phyloP scores from a whole-genome alignment of 2,797 vertebrate genomes.

The Neomorphus geoffroyi region DNA sequence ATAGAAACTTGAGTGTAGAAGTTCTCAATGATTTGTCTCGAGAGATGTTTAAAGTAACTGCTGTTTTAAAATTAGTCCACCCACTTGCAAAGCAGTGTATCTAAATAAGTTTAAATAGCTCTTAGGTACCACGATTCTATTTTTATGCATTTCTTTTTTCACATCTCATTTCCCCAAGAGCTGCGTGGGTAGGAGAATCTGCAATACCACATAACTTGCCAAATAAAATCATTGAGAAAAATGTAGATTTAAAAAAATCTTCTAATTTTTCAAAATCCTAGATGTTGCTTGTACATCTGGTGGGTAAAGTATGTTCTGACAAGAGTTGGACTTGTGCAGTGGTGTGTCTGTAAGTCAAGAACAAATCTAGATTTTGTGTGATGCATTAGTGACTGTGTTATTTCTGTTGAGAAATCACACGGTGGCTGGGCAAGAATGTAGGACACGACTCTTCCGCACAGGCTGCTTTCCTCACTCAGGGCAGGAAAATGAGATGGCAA shows the following conservation, averaged over 20 bases:
- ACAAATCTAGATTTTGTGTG: neutral
- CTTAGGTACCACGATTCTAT: neutral
- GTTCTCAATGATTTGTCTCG: neutral
- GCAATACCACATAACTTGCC: neutral
- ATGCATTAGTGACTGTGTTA: neutral
- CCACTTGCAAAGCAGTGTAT: neutral
- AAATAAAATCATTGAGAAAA: constrained; percentile 21
- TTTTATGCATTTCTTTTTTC: constrained; percentile 1
- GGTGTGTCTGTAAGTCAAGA: neutral
- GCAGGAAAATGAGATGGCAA: constrained; percentile 21
- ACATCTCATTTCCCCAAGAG: neutral
- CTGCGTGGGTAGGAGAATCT: neutral
- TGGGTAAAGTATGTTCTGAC: neutral
- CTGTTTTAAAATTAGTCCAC: neutral
- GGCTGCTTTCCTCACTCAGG: neutral
- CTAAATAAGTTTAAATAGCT: constrained; percentile 1
- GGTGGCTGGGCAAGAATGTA: constrained; percentile 20
- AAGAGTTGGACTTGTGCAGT: neutral
- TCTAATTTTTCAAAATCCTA: neutral
- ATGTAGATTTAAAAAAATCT: neutral
- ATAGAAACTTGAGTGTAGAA: neutral
- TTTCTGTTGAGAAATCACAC: constrained; percentile 13
- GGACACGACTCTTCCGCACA: neutral
- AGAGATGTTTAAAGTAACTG: neutral
- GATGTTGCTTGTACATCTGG: neutral